A percentile compares a stretch with the other conserved stretches of the same genome.
phyloP scores from a whole-genome alignment of 2,888 invertebrate species.

The Drosophila austrosaltans region DNA sequence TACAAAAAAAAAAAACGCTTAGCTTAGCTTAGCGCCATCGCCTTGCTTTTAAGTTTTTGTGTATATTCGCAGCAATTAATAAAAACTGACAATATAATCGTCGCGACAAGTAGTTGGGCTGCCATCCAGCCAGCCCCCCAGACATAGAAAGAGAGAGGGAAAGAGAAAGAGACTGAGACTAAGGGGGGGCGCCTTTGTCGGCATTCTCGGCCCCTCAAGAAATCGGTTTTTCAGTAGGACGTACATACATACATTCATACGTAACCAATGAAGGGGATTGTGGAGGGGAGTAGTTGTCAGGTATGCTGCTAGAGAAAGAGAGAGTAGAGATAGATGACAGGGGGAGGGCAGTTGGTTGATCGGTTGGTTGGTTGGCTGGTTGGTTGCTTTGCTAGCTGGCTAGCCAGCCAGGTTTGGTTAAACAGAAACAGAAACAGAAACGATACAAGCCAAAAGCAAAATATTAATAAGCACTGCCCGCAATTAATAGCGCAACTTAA shows the following conservation, averaged over 20 bases:
- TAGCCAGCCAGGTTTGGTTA: background rate
- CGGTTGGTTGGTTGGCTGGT: background rate
- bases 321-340: background rate
- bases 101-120: conserved; percentile 79
- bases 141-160: conserved; percentile 40
- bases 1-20: conserved; percentile 37
- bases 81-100: conserved; percentile 82
- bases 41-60: conserved; percentile 30
- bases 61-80: conserved; percentile 81
- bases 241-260: conserved; percentile 3
- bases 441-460: conserved; percentile 59
- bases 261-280: background rate
- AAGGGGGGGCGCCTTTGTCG: conserved; percentile 65
- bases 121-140: conserved; percentile 70
- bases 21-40: conserved; percentile 73
- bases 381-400: background rate
- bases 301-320: background rate
- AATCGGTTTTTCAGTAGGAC: conserved; percentile 30
- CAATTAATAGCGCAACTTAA: conserved; percentile 80
- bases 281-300: background rate
- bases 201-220: conserved; percentile 51
- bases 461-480: conserved; percentile 79
- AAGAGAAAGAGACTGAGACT: conserved; percentile 3
- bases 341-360: background rate
- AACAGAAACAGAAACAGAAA: background rate